phyloP scores from a whole-genome alignment of 35 echinoderm and acorn worm species.

The Nesometra sesokonis region DNA sequence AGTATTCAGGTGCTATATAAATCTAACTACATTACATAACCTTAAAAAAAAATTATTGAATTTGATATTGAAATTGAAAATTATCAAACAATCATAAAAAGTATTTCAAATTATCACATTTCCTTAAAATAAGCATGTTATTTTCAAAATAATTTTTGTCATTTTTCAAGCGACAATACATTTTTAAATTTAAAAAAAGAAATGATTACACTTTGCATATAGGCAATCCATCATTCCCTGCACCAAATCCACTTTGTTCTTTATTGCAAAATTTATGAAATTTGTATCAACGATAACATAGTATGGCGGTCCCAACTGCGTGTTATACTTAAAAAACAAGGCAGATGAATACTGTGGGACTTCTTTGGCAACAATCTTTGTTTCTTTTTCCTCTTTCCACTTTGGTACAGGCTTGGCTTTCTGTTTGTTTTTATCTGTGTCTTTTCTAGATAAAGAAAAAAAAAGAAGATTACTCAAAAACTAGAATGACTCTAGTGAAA shows the following conservation, averaged over 20 bases:
- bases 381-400: slow-evolving; percentile 38
- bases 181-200: too few species aligned
- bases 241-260: slow-evolving; percentile 83
- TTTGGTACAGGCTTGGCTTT: slow-evolving; percentile 58
- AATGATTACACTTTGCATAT: slow-evolving; percentile 90
- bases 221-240: slow-evolving; percentile 97
- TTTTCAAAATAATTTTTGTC: too few species aligned
- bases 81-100: too few species aligned
- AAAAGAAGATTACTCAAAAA: not conserved
- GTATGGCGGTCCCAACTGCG: slow-evolving; percentile 87
- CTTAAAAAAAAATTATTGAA: too few species aligned
- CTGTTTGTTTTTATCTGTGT: slow-evolving; percentile 50
- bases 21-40: too few species aligned
- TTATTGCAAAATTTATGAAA: slow-evolving; percentile 96
- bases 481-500: too few species aligned
- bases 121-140: too few species aligned
- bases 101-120: too few species aligned
- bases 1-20: too few species aligned
- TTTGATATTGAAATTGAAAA: too few species aligned
- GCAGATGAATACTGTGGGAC: slow-evolving; percentile 95
- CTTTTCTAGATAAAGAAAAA: slow-evolving; percentile 46
- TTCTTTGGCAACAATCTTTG: slow-evolving; percentile 39
- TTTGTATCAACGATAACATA: slow-evolving; percentile 90
- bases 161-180: too few species aligned
- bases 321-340: slow-evolving; percentile 97